A percentile compares a stretch with the other conserved stretches of the same genome.
phyloP scores from a whole-genome alignment of 1,140 invertebrate species.

The Drosophila novamexicana region DNA sequence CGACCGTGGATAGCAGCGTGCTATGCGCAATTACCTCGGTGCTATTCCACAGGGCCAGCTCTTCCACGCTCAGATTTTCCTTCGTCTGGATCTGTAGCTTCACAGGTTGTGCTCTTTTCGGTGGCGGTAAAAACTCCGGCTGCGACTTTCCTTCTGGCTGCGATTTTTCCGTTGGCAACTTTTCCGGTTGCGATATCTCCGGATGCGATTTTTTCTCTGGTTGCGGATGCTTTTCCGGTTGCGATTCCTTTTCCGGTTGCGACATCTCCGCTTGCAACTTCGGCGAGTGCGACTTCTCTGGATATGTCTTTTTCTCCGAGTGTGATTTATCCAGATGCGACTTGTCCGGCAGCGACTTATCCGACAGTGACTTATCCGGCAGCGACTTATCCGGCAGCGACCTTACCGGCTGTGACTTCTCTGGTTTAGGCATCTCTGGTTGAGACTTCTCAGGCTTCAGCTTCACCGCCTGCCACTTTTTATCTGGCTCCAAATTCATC shows the following conservation, averaged over 20 bases:
- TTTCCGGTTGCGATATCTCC: not conserved
- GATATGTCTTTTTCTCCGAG: not conserved
- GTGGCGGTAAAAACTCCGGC: not conserved
- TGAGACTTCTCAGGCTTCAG: not conserved
- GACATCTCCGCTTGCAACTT: not conserved
- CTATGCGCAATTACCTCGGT: constrained; percentile 30
- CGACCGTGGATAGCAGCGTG: not conserved
- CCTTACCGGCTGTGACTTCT: not conserved
- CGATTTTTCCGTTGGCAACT: not conserved
- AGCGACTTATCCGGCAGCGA: not conserved
- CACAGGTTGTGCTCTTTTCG: not conserved
- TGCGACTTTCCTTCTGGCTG: not conserved
- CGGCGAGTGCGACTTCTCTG: not conserved
- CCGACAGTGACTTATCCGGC: not conserved
- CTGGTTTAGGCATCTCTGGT: not conserved
- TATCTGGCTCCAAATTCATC: not conserved
- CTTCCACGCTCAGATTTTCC: not conserved
- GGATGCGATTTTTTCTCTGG: not conserved
- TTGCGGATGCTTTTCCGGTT: not conserved
- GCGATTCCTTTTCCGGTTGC: not conserved
- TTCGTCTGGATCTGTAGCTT: not conserved
- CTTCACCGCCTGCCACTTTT: not conserved
- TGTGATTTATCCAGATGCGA: not conserved
- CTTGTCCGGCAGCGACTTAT: not conserved
- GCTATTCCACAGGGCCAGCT: not conserved